Percentiles rank a stretch among this genome's conserved stretches.
phyloP scores from a whole-genome alignment of 2,888 invertebrate species.

The Cheilosia urbana region DNA sequence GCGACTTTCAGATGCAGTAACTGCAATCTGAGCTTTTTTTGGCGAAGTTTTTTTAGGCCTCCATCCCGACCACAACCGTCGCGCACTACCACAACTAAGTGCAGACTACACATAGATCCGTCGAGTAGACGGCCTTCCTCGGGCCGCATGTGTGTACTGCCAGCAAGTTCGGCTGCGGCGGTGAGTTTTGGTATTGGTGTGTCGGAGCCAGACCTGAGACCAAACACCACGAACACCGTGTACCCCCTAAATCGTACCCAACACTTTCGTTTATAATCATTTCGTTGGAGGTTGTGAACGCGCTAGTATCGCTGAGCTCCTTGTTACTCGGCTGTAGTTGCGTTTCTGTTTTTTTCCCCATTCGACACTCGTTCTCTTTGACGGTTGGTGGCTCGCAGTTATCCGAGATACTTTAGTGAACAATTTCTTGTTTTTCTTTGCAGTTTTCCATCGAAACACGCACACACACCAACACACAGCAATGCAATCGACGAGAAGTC shows the following conservation, averaged over 20 bases:
- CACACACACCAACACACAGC: conserved; percentile 35
- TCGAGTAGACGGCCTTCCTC: conserved; percentile 63
- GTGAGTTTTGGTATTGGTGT: conserved; percentile 55
- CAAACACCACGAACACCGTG: conserved; percentile 43
- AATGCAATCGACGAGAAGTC: conserved; percentile 81
- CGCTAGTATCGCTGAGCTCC: conserved; percentile 81
- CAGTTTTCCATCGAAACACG: conserved; percentile 57
- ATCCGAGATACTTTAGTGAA: conserved; percentile 25
- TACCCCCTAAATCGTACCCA: conserved; percentile 72
- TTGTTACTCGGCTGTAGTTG: conserved; percentile 45
- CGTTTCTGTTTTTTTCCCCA: conserved; percentile 47
- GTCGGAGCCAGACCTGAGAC: conserved; percentile 50
- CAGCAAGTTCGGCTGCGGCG: conserved; percentile 76
- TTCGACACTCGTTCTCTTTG: conserved; percentile 31
- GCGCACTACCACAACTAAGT: conserved; percentile 31
- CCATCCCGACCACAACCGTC: conserved; percentile 27
- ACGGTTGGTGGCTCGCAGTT: conserved; percentile 45
- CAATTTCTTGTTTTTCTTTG: conserved; percentile 53
- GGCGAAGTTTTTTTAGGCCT: conserved; percentile 51
- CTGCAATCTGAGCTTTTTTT: conserved; percentile 70
- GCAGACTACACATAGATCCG: conserved; percentile 12
- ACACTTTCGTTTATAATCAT: conserved; percentile 84
- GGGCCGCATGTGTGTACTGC: conserved; percentile 76
- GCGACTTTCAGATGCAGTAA: conserved; percentile 48
- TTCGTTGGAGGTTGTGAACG: conserved; percentile 84